Conservation (phyloP, 2,113 vertebrate species). For the Amphiprion ocellaris region DNA sequence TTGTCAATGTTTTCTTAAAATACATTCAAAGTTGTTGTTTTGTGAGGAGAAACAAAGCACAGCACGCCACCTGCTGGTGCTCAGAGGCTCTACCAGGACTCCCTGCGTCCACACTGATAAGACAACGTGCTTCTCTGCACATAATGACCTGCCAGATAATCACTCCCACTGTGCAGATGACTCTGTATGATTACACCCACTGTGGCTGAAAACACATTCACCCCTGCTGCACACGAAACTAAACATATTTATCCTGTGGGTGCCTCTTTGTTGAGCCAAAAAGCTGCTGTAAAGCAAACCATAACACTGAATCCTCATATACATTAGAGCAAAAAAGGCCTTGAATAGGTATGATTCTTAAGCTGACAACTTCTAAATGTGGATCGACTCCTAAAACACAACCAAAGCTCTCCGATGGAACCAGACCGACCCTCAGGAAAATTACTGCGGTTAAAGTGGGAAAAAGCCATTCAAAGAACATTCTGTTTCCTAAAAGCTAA, state of each 20-base stretch:
- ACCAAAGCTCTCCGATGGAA: too few species aligned
- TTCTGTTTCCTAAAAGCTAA: not conserved
- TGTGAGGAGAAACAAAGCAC: not conserved
- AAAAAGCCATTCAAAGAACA: not conserved
- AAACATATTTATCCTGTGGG: not conserved
- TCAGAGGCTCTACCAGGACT: not conserved
- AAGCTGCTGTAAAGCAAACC: slow-evolving; percentile 28
- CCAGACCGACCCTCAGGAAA: too few species aligned
- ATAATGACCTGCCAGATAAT: slow-evolving; percentile 24
- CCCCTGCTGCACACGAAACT: not conserved
- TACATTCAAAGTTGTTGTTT: not conserved
- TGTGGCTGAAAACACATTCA: not conserved
- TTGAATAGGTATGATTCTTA: too few species aligned
- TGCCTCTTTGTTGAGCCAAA: slow-evolving; percentile 6
- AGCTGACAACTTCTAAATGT: too few species aligned
- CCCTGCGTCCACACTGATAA: slow-evolving; percentile 23
- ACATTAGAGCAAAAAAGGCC: too few species aligned
- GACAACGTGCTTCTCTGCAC: not conserved
- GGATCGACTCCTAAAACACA: too few species aligned
- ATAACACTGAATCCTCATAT: not conserved
- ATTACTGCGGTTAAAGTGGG: too few species aligned
- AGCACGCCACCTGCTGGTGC: slow-evolving; percentile 61
- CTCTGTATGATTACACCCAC: slow-evolving; percentile 3
- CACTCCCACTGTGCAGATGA: not conserved
- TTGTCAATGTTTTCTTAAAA: not conserved